Evolutionary conservation across 2,113 vertebrate genomes (phyloP).

Genomic region (Otocyon megalotis): DNA sequence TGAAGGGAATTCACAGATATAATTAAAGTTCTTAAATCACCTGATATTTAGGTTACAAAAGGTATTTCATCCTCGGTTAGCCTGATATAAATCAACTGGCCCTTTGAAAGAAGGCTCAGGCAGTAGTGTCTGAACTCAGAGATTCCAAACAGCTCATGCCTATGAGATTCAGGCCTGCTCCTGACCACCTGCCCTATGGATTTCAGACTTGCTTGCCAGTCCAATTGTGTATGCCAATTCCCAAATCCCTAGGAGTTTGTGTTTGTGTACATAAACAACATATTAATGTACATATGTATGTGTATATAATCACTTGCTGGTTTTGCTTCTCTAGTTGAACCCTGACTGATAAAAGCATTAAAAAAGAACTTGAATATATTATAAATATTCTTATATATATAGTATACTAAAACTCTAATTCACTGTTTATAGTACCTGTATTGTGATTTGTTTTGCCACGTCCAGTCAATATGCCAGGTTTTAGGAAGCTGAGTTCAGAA

Average conservation of each 20-base stretch:
- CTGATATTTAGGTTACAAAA: neutral
- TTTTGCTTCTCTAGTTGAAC: conserved; percentile 46
- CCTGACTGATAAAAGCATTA: neutral
- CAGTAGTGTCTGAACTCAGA: neutral
- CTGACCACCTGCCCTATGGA: neutral
- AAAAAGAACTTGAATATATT: neutral
- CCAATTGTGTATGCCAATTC: neutral
- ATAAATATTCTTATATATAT: neutral
- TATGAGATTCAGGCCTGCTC: neutral
- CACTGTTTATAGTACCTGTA: conserved; percentile 72
- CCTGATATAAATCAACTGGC: neutral
- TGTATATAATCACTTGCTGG: neutral
- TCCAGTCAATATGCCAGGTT: conserved; percentile 87
- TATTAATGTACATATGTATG: neutral
- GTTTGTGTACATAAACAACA: neutral
- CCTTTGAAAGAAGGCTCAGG: neutral
- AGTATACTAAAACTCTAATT: neutral
- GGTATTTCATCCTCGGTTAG: neutral
- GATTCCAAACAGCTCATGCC: neutral
- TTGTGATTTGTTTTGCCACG: conserved; percentile 82
- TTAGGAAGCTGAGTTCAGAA: conserved; percentile 85
- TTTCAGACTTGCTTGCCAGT: neutral
- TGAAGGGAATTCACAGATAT: neutral
- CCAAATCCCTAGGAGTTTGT: neutral
- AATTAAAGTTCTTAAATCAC: conserved; percentile 20